These are phyloP conservation scores for Noctua comes DNA, from an alignment of 2,888 invertebrate genomes.

Conservation along the genomic window DNA sequence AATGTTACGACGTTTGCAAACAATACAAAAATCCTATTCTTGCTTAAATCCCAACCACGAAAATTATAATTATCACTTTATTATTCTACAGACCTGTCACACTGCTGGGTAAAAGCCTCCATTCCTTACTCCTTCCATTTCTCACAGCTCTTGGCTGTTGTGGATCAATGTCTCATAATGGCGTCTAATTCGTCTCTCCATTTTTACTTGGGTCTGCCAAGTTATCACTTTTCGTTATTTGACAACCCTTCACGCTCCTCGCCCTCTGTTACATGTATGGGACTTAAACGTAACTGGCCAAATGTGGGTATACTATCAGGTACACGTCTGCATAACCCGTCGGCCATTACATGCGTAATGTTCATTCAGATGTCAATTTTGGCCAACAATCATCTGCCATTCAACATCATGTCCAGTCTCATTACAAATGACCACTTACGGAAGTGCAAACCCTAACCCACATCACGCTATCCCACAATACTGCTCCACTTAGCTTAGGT, in stretches of 20 bases:
- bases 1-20: not conserved
- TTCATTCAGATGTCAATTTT: not conserved
- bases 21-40: not conserved
- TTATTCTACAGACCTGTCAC: not conserved
- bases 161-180: not conserved
- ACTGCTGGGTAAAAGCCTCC: not conserved
- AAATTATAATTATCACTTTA: not conserved
- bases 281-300: not conserved
- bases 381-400: not conserved
- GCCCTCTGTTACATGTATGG: not conserved
- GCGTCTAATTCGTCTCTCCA: not conserved
- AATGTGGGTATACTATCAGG: not conserved
- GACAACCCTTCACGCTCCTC: not conserved
- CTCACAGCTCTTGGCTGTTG: not conserved
- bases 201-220: not conserved
- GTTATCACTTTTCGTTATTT: not conserved
- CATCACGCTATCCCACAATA: conserved; percentile 26
- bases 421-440: conserved; percentile 9
- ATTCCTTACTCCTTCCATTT: not conserved
- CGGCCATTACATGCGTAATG: not conserved
- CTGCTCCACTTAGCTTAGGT: conserved; percentile 38
- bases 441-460: conserved; percentile 33
- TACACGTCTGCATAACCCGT: not conserved
- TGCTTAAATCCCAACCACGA: not conserved
- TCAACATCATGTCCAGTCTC: not conserved